Conservation (phyloP, 2,113 vertebrate genomes). For the Plectropomus leopardus region DNA sequence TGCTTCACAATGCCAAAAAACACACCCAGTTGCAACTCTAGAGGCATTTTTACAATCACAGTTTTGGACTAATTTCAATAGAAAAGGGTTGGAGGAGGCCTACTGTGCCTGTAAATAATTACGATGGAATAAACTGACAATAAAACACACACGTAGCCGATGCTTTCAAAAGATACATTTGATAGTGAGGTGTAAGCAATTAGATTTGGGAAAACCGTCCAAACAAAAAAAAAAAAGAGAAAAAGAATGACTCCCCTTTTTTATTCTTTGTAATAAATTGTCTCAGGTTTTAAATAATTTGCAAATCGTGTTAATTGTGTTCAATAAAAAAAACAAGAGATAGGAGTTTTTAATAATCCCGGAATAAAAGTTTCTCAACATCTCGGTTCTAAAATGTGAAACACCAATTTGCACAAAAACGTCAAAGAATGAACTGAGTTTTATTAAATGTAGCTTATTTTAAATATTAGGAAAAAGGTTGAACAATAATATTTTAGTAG, state of each 20-base stretch:
- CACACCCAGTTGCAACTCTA: slow-evolving; percentile 21
- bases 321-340: slow-evolving; percentile 8
- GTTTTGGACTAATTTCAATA: slow-evolving; percentile 59
- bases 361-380: background rate
- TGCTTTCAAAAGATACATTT: slow-evolving; percentile 35
- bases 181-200: slow-evolving; percentile 20
- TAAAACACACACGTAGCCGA: slow-evolving; percentile 61
- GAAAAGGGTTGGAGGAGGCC: slow-evolving; percentile 43
- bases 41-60: slow-evolving; percentile 56
- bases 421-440: background rate
- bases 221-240: slow-evolving; percentile 7
- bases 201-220: slow-evolving; percentile 27
- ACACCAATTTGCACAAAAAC: background rate
- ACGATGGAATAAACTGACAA: slow-evolving; percentile 65
- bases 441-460: background rate
- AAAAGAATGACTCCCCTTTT: background rate
- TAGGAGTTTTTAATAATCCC: background rate
- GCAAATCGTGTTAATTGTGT: background rate
- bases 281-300: slow-evolving; percentile 14
- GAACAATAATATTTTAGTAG: background rate
- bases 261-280: background rate
- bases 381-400: background rate
- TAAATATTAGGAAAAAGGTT: background rate
- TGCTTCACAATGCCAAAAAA: slow-evolving; percentile 15
- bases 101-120: slow-evolving; percentile 72